Evolutionary conservation across 1,140 invertebrate genomes (phyloP).

Genomic region (Zaprionus tsacasi): DNA sequence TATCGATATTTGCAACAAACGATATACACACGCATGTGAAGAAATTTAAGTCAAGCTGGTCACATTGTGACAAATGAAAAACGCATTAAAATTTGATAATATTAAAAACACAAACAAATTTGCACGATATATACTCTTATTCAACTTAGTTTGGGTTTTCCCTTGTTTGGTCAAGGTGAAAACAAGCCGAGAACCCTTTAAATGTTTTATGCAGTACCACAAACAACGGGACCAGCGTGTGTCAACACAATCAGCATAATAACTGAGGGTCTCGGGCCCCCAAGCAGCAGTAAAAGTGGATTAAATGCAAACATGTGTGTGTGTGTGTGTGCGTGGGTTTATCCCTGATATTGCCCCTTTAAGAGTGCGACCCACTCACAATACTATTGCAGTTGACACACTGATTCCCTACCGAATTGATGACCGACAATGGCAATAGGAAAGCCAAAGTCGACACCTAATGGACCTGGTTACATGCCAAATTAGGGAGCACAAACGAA

Average conservation of each 20-base stretch:
- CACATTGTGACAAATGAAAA: no score
- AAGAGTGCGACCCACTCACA: conserved; percentile 16
- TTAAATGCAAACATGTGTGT: conserved; percentile 75
- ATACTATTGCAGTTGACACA: conserved; percentile 34
- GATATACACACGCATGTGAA: no score
- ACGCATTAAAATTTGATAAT: background rate
- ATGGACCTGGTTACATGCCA: conserved; percentile 71
- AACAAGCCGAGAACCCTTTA: conserved; percentile 54
- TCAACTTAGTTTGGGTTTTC: background rate
- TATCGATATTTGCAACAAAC: background rate
- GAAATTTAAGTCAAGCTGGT: no score
- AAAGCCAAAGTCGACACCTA: conserved; percentile 62
- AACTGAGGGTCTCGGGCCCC: conserved; percentile 53
- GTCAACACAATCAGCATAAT: conserved; percentile 81
- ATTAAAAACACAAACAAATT: background rate
- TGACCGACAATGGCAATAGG: conserved; percentile 40
- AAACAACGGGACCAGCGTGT: conserved; percentile 42
- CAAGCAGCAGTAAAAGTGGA: conserved; percentile 72
- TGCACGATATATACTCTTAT: background rate
- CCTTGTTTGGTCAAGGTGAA: conserved; percentile 48
- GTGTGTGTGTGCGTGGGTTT: conserved; percentile 17
- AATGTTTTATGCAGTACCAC: conserved; percentile 69
- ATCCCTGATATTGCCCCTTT: conserved; percentile 9
- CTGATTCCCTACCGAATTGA: conserved; percentile 49
- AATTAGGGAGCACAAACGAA: conserved; percentile 65